Conservation (phyloP, 1,140 invertebrate species). For the Yoshiicerus persimilis region DNA sequence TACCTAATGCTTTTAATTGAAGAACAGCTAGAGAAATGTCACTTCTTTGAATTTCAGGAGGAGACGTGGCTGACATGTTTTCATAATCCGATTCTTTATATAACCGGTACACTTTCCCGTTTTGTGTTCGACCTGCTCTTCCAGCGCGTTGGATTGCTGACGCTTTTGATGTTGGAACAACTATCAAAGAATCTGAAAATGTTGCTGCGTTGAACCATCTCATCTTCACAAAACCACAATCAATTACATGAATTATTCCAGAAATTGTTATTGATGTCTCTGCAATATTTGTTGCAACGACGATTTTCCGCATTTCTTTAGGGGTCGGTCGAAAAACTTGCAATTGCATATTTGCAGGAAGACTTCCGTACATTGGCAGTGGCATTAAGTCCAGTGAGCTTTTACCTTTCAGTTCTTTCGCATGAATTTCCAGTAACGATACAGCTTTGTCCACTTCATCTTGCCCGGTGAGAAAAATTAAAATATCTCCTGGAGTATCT, state of each 20-base stretch:
- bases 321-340: conserved; percentile 81
- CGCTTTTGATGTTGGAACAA: conserved; percentile 82
- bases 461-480: conserved; percentile 92
- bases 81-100: conserved; percentile 77
- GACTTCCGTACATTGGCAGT: conserved; percentile 89
- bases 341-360: conserved; percentile 80
- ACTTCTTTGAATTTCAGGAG: conserved; percentile 90
- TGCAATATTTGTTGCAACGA: conserved; percentile 96
- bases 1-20: conserved; percentile 92
- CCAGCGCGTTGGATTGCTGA: conserved; percentile 91
- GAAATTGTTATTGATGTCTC: conserved; percentile 92
- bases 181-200: conserved; percentile 79
- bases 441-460: conserved; percentile 83
- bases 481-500: conserved; percentile 80
- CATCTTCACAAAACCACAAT: conserved; percentile 96
- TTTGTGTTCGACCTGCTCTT: conserved; percentile 78
- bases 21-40: conserved; percentile 83
- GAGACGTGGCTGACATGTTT: conserved; percentile 68
- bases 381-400: conserved; percentile 67
- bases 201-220: conserved; percentile 83
- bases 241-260: conserved; percentile 90
- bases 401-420: conserved; percentile 49
- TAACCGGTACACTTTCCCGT: conserved; percentile 80
- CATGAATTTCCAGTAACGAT: conserved; percentile 67
- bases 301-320: conserved; percentile 78